A percentile compares a stretch with the other conserved stretches of the same genome.
phyloP scores from a whole-genome alignment of 2,797 vertebrate species.

The Sardinella longiceps region DNA sequence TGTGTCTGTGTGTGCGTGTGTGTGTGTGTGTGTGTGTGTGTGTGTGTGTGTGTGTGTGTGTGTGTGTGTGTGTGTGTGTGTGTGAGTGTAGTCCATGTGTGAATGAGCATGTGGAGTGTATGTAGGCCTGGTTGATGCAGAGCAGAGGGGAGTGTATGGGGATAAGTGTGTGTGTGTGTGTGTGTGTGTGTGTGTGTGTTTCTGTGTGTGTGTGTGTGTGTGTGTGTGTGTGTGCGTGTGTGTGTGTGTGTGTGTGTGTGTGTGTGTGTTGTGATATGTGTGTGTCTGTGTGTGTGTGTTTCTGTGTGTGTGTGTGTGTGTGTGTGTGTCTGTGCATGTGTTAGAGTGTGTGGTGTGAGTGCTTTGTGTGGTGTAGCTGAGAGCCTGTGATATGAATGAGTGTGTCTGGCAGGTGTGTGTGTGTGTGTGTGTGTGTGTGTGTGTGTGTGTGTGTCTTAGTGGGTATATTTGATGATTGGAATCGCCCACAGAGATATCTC shows the following conservation, averaged over 20 bases:
- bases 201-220: too few relatives aligned
- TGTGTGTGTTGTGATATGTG: neutral
- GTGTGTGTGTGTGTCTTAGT: neutral
- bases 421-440: neutral
- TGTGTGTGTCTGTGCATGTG: neutral
- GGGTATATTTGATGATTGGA: neutral
- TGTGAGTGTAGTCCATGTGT: too few relatives aligned
- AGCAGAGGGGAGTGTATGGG: neutral
- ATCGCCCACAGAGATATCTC: neutral
- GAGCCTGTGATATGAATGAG: neutral
- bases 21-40: constrained; percentile 12
- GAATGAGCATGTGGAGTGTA: too few relatives aligned
- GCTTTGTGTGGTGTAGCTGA: neutral
- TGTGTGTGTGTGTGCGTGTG: too few relatives aligned
- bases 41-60: neutral
- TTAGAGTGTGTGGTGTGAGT: too few relatives aligned
- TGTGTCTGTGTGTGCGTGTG: neutral
- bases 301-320: neutral
- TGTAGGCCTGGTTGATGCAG: neutral
- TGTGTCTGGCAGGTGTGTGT: neutral
- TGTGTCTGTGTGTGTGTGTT: neutral
- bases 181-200: too few relatives aligned
- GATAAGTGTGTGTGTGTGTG: neutral
- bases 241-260: neutral
- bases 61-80: neutral